These are phyloP conservation scores for Bombyx mandarina DNA, from an alignment of 1,140 invertebrate species.

Conservation along the genomic window DNA sequence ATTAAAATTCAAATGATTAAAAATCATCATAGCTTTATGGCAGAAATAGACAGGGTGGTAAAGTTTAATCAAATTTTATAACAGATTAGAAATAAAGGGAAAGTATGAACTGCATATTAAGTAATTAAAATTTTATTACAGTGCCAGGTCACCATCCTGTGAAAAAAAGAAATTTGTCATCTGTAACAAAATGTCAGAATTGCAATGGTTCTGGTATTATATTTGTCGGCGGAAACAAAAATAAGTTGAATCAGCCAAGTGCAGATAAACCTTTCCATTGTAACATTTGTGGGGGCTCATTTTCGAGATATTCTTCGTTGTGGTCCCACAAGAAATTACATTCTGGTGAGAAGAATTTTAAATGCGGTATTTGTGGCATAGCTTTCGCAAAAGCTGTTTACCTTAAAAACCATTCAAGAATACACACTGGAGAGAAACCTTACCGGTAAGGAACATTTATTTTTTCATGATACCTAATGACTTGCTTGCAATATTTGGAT, in stretches of 20 bases:
- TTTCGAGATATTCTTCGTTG: constrained; percentile 86
- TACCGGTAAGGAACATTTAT: constrained; percentile 73
- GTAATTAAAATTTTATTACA: constrained; percentile 23
- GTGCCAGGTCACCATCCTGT: constrained; percentile 83
- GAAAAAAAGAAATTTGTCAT: constrained; percentile 84
- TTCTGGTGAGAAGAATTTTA: constrained; percentile 90
- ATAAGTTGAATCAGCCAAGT: constrained; percentile 66
- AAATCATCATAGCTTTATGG: too few relatives aligned
- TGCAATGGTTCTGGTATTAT: constrained; percentile 90
- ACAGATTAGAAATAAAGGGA: too few relatives aligned
- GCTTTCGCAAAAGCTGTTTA: constrained; percentile 93
- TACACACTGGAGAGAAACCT: constrained; percentile 88
- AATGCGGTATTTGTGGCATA: constrained; percentile 93
- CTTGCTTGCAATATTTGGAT: too few relatives aligned
- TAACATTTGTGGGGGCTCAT: constrained; percentile 87
- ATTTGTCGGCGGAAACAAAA: constrained; percentile 78
- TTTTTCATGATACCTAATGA: too few relatives aligned
- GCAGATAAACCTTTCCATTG: constrained; percentile 88
- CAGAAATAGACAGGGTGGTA: too few relatives aligned
- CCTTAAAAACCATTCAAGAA: constrained; percentile 91
- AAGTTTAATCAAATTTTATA: too few relatives aligned
- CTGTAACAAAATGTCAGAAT: constrained; percentile 88
- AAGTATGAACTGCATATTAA: not conserved
- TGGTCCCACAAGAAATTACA: constrained; percentile 90
- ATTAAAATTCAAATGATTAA: too few relatives aligned